phyloP scores from a whole-genome alignment of 2,888 invertebrate genomes.

The Latheticus oryzae region DNA sequence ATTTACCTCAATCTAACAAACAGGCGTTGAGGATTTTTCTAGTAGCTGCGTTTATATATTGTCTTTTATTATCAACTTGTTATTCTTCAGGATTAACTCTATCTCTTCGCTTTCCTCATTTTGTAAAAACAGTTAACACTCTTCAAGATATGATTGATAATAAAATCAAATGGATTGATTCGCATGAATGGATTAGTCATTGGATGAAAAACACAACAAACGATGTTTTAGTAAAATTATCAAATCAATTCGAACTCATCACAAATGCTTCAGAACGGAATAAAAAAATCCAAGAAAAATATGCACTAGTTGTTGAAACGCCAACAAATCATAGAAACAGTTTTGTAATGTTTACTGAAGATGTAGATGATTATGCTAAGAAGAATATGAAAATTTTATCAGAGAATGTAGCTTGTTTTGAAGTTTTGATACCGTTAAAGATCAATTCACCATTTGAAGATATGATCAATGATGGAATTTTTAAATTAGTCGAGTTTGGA shows the following conservation, averaged over 20 bases:
- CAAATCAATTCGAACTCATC: not conserved
- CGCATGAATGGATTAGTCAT: slow-evolving; percentile 36
- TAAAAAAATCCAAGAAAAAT: not conserved
- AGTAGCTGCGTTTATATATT: not conserved
- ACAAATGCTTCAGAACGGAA: slow-evolving; percentile 1
- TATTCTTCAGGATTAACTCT: slow-evolving; percentile 18
- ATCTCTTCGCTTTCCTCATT: slow-evolving; percentile 15
- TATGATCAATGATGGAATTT: slow-evolving; percentile 42
- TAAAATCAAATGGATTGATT: slow-evolving; percentile 20
- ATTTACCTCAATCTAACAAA: not conserved
- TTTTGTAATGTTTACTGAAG: slow-evolving; percentile 12
- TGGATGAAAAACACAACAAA: slow-evolving; percentile 40
- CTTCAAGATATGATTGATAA: slow-evolving; percentile 15
- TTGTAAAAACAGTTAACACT: slow-evolving; percentile 33
- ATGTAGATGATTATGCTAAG: not conserved
- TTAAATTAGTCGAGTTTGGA: slow-evolving; percentile 44
- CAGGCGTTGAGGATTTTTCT: not conserved
- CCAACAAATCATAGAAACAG: not conserved
- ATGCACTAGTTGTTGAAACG: slow-evolving; percentile 8
- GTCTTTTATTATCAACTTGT: slow-evolving; percentile 9
- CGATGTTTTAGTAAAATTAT: not conserved
- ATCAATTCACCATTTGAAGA: slow-evolving; percentile 46
- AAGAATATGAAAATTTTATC: slow-evolving; percentile 8
- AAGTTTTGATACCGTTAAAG: slow-evolving; percentile 43
- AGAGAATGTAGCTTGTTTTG: slow-evolving; percentile 19